Percentiles rank a stretch among this genome's conserved stretches.
These are phyloP conservation scores for Falco cherrug DNA, from an alignment of 2,797 vertebrate species.

Conservation along the genomic window DNA sequence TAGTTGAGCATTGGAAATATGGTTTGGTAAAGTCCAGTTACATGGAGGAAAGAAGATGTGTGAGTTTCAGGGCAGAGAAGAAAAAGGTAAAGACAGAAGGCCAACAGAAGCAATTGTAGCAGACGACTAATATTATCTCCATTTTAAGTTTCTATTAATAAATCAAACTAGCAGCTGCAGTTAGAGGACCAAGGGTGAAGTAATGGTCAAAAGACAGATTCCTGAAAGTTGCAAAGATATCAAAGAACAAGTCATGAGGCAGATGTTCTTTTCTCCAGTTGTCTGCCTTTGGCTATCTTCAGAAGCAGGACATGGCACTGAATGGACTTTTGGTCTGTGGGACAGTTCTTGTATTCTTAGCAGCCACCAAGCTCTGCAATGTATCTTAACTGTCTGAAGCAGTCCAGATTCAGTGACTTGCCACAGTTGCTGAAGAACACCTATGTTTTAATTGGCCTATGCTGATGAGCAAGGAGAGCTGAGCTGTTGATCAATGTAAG, in stretches of 20 bases:
- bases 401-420: not conserved
- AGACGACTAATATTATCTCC: not conserved
- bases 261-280: not conserved
- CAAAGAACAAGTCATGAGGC: not conserved
- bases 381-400: not conserved
- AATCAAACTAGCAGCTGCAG: not conserved
- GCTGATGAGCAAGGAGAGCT: not conserved
- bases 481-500: not conserved
- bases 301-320: not conserved
- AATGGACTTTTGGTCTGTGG: not conserved
- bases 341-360: not conserved
- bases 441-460: not conserved
- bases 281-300: not conserved
- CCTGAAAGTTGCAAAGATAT: not conserved
- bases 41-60: not conserved
- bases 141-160: not conserved
- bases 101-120: not conserved
- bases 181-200: not conserved
- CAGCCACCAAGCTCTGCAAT: not conserved
- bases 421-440: not conserved
- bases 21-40: not conserved
- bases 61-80: not conserved
- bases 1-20: not conserved
- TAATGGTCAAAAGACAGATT: not conserved
- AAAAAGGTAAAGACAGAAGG: not conserved